Conservation (phyloP, 2,113 vertebrate genomes). For the Perccottus glenii region DNA sequence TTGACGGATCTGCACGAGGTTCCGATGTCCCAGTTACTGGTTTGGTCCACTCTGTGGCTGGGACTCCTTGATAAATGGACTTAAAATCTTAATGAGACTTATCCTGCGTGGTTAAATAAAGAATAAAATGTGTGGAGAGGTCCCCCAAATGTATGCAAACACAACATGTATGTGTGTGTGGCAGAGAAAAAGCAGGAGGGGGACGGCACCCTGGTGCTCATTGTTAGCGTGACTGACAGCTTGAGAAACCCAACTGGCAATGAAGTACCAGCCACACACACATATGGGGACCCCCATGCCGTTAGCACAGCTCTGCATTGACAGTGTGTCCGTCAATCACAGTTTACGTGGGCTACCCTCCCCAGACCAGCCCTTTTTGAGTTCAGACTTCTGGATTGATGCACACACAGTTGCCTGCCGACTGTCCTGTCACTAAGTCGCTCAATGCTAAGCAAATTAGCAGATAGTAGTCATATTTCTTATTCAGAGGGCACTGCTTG, state of each 20-base stretch:
- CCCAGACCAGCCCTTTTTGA: too few relatives aligned
- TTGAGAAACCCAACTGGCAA: slow-evolving; percentile 49
- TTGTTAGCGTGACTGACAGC: slow-evolving; percentile 72
- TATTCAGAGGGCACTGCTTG: slow-evolving; percentile 30
- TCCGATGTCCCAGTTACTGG: too few relatives aligned
- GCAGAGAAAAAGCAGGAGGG: slow-evolving; percentile 7
- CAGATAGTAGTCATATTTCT: slow-evolving; percentile 74
- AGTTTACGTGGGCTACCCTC: background rate
- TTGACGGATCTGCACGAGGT: too few relatives aligned
- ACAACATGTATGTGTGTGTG: slow-evolving; percentile 15
- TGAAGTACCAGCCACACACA: slow-evolving; percentile 28
- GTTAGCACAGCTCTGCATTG: background rate
- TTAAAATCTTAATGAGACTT: background rate
- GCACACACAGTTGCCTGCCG: slow-evolving; percentile 4
- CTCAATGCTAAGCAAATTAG: slow-evolving; percentile 78
- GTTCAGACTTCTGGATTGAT: slow-evolving; percentile 6
- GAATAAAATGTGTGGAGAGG: background rate
- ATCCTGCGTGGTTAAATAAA: background rate
- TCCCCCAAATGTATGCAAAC: background rate
- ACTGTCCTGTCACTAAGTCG: slow-evolving; percentile 21
- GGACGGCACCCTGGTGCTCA: slow-evolving; percentile 55
- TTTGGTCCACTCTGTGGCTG: too few relatives aligned
- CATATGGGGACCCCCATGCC: slow-evolving; percentile 4
- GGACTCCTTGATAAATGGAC: background rate
- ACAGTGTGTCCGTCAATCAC: background rate